Evolutionary conservation across 2,888 invertebrate species (phyloP).

Genomic region (Orchesella flavescens): DNA sequence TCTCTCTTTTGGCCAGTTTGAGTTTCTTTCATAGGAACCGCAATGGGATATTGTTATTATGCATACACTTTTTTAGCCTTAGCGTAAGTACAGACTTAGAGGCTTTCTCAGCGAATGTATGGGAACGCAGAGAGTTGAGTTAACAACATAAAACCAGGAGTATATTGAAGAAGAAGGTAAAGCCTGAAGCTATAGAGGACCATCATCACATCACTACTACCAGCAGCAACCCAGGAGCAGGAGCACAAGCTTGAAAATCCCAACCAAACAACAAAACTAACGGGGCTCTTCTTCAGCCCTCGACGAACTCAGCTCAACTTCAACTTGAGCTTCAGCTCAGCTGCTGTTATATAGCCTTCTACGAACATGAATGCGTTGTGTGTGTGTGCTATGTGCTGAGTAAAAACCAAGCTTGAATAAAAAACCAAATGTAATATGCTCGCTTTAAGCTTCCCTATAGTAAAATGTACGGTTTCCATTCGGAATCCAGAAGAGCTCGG

Average conservation of each 20-base stretch:
- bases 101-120: slow-evolving; percentile 15
- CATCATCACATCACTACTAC: slow-evolving; percentile 7
- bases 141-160: too few species aligned
- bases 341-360: slow-evolving; percentile 30
- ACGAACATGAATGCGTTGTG: background rate
- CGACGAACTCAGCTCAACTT: slow-evolving; percentile 52
- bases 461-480: slow-evolving; percentile 58
- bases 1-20: background rate
- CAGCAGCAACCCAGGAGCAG: slow-evolving; percentile 6
- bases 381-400: background rate
- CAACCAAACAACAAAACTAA: slow-evolving; percentile 59
- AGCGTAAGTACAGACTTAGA: background rate
- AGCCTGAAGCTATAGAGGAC: slow-evolving; percentile 41
- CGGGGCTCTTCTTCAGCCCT: slow-evolving; percentile 46
- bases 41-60: slow-evolving; percentile 8
- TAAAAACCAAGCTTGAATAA: slow-evolving; percentile 15
- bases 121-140: slow-evolving; percentile 29
- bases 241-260: slow-evolving; percentile 53
- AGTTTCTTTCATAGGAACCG: background rate
- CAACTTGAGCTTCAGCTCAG: slow-evolving; percentile 32
- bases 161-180: slow-evolving; percentile 22
- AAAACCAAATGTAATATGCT: slow-evolving; percentile 44
- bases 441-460: slow-evolving; percentile 35
- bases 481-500: slow-evolving; percentile 55
- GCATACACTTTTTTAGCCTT: background rate